A percentile compares a stretch with the other conserved stretches of the same genome.
phyloP scores from a whole-genome alignment of 2,888 invertebrate genomes.

The Trachelus tabidus region DNA sequence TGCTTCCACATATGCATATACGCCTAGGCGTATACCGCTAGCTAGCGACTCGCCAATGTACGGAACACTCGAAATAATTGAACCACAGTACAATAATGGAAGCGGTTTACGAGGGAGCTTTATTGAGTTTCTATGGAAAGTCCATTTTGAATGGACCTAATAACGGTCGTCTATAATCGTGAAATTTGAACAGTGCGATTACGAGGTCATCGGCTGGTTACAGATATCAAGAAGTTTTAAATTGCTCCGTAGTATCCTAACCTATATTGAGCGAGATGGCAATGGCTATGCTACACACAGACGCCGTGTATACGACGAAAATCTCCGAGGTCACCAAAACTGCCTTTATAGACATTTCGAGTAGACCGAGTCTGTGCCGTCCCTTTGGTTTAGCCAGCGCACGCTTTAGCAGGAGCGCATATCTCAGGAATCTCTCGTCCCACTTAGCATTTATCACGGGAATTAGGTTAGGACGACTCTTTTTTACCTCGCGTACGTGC shows the following conservation, averaged over 20 bases:
- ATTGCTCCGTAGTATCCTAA: not conserved
- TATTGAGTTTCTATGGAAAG: not conserved
- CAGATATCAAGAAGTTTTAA: not conserved
- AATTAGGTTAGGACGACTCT: constrained; percentile 57
- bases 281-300: no score
- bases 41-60: not conserved
- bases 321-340: not conserved
- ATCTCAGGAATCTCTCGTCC: constrained; percentile 48
- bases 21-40: not conserved
- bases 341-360: not conserved
- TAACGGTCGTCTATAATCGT: not conserved
- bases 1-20: not conserved
- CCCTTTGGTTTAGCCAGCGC: not conserved
- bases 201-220: not conserved
- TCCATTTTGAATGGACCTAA: not conserved
- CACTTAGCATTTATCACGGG: constrained; percentile 57
- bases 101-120: not conserved
- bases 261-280: no score
- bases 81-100: not conserved
- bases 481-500: constrained; percentile 25
- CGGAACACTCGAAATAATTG: not conserved
- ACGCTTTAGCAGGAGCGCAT: constrained; percentile 16
- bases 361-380: not conserved
- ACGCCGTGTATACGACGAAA: not conserved
- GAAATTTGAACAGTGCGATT: not conserved